A percentile compares a stretch with the other conserved stretches of the same genome.
phyloP scores from a whole-genome alignment of 2,888 invertebrate species.

The Barypeithes pellucidus region DNA sequence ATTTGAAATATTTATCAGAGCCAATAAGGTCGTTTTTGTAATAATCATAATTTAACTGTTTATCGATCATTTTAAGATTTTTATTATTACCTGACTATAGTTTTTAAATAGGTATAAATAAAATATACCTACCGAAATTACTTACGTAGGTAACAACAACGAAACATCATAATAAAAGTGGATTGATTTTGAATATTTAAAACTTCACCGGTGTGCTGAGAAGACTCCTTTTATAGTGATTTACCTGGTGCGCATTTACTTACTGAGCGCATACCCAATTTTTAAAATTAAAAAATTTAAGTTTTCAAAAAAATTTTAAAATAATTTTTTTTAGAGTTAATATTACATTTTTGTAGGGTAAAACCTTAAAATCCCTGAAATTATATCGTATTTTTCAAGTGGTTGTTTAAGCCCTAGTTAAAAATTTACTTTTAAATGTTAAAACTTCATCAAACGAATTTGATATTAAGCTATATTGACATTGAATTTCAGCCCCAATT shows the following conservation, averaged over 20 bases:
- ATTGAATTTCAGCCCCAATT: no score
- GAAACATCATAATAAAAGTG: conserved; percentile 60
- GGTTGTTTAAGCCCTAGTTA: no score
- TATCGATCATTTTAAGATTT: not conserved
- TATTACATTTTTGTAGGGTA: not conserved
- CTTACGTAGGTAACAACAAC: conserved; percentile 71
- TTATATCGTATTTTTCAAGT: not conserved
- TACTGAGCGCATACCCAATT: conserved; percentile 71
- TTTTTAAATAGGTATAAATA: conserved; percentile 67
- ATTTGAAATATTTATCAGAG: no score
- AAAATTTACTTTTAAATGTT: no score
- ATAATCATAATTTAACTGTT: no score
- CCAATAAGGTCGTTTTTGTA: no score
- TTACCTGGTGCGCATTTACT: conserved; percentile 77
- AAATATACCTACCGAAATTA: conserved; percentile 77
- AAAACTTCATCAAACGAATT: no score
- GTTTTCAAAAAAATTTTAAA: not conserved
- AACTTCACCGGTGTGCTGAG: conserved; percentile 62
- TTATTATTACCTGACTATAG: conserved; percentile 30
- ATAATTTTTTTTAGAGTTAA: not conserved
- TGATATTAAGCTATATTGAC: no score
- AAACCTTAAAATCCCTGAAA: no score
- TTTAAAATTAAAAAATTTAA: conserved; percentile 37
- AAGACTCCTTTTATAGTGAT: conserved; percentile 55
- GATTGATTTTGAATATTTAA: conserved; percentile 63